Conservation (phyloP, 2,797 vertebrate genomes). For the Balearica regulorum region DNA sequence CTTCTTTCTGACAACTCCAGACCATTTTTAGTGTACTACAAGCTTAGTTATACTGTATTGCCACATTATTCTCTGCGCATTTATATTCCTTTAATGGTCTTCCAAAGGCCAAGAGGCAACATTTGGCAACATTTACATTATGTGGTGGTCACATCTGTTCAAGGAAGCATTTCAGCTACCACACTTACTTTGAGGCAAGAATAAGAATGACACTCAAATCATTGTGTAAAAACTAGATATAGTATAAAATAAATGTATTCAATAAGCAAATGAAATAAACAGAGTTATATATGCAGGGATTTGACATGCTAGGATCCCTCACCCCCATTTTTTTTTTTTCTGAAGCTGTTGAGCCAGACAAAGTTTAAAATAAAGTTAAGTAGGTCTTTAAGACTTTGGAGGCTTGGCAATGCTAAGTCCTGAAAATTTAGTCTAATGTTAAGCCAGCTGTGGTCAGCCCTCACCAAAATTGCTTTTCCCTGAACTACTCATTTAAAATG, state of each 20-base stretch:
- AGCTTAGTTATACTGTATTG: background rate
- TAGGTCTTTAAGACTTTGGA: background rate
- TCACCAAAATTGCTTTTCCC: constrained; percentile 34
- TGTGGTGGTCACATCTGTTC: background rate
- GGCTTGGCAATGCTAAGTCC: background rate
- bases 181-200: background rate
- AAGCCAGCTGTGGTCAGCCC: background rate
- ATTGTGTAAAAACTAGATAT: background rate
- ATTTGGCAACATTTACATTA: background rate
- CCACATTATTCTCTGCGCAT: background rate
- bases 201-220: background rate
- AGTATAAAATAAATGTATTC: background rate
- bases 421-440: constrained; percentile 1
- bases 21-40: background rate
- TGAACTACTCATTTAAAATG: background rate
- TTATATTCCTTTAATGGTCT: background rate
- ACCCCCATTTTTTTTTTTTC: background rate
- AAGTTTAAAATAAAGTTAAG: constrained; percentile 1
- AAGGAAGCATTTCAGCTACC: background rate
- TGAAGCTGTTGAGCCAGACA: background rate
- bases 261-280: background rate
- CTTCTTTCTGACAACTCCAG: background rate
- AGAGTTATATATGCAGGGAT: background rate
- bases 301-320: background rate
- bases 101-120: background rate